Evolutionary conservation across 2,888 invertebrate species (phyloP), one percentile per base, ranked within the genome.

Genomic region (Adela reaumurella): DNA sequence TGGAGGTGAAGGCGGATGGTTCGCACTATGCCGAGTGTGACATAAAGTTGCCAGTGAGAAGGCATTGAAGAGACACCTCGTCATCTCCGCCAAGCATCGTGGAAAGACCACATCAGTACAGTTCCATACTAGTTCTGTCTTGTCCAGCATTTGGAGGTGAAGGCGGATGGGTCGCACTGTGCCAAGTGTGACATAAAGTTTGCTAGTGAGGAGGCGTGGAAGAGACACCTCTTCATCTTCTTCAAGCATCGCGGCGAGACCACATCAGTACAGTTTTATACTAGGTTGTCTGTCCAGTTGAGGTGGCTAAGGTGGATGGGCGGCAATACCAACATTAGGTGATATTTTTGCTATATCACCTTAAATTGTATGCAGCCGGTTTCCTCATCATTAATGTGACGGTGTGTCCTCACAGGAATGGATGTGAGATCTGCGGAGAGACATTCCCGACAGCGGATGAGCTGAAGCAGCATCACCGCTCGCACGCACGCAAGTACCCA

Each of bases 51-150:
- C 66, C 0, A 68, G 69, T 0, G 55, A 53, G 18, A 73, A 74
- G 51, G 76, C 74, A n/a, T 74, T 62, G 60, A 71, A 71, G 54
- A 58, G 76, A 5, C 77, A 78, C 55, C 64, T 70, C 65, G 70
- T 74, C 51, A 74, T 70, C 19, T 73, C 76, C 0, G 62, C 64
- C 47, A 76, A 72, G 45, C 68, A 68, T 43, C 57, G 59, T 14
- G 45, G 10, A n/a, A 3, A 19, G 18, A 17, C 43, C 11, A 10
- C 18, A 14, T 35, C 6, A 24, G 24, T 24, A 5, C 24, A 5
- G 5, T 24, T 24, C 6, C 10, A 24, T 24, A n/a, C n/a, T n/a
- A n/a, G n/a, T n/a, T n/a, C n/a, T 14, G 11, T 8, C 35, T 8
- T 3, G 35, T 14, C 11, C 14, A 35, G 35, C 11, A 14, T 14